These are phyloP conservation scores for Dasypolia templi DNA, from an alignment of 2,888 invertebrate genomes.

Conservation along the genomic window DNA sequence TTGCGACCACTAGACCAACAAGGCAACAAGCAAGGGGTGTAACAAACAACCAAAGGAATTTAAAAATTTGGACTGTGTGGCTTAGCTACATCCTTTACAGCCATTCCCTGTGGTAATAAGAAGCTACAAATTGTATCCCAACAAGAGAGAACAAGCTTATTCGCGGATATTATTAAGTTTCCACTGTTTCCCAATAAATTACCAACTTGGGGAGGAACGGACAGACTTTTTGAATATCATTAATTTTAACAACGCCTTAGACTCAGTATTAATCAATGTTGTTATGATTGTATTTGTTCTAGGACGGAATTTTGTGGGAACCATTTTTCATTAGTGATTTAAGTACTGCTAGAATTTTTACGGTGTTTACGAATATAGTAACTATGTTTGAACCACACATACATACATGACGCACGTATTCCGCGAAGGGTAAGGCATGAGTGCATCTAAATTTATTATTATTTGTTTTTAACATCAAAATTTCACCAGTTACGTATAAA, in stretches of 20 bases:
- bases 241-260: conserved; percentile 77
- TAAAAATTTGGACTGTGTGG: no score
- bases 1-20: no score
- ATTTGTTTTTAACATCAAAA: no score
- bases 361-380: neutral
- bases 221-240: conserved; percentile 79
- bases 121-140: conserved; percentile 59
- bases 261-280: conserved; percentile 73
- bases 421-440: neutral
- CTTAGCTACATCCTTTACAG: conserved; percentile 14
- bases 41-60: no score
- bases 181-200: conserved; percentile 79
- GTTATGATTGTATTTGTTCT: conserved; percentile 57
- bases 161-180: conserved; percentile 72
- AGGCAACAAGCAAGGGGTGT: no score
- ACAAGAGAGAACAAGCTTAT: conserved; percentile 56
- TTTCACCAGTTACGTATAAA: neutral
- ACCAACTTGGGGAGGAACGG: conserved; percentile 71
- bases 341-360: neutral
- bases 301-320: neutral
- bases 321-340: neutral
- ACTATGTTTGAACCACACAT: neutral
- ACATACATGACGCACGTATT: neutral
- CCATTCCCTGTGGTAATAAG: conserved; percentile 32
- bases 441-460: no score